Percentiles rank a stretch among this genome's conserved stretches.
Evolutionary conservation across 2,113 vertebrate species (phyloP).

Genomic region (Cyanoramphus novaezelandiae): DNA sequence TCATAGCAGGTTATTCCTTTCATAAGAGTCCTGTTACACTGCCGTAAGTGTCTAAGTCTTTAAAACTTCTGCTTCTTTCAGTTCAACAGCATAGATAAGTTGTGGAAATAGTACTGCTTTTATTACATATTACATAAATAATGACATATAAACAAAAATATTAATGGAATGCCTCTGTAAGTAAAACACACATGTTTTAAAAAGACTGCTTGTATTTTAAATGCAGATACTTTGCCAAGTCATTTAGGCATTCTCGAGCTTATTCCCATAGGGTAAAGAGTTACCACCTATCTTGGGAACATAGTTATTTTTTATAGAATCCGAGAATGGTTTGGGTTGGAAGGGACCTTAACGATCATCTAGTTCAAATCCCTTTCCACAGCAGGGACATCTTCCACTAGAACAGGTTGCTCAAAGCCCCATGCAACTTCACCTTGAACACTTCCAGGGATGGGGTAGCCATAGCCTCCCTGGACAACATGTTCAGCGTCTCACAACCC

Average conservation of each 20-base stretch:
- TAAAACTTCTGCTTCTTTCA: not conserved
- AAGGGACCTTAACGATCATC: not conserved
- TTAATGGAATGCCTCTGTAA: not conserved
- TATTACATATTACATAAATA: not conserved
- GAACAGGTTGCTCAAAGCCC: not conserved
- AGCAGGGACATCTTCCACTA: not conserved
- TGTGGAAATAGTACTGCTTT: not conserved
- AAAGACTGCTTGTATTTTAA: not conserved
- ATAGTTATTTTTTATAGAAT: not conserved
- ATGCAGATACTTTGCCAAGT: not conserved
- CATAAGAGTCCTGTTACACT: not conserved
- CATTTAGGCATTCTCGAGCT: not conserved
- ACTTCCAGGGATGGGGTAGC: not conserved
- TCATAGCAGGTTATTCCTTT: not conserved
- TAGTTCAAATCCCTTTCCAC: not conserved
- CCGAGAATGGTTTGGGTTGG: not conserved
- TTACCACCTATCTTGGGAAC: not conserved
- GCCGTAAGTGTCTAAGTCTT: not conserved
- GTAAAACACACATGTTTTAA: not conserved
- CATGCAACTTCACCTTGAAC: not conserved
- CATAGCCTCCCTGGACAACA: not conserved
- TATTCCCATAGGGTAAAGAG: not conserved
- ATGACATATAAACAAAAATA: not conserved
- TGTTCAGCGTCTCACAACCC: not conserved
- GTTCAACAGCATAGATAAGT: not conserved